A percentile compares a stretch with the other conserved stretches of the same genome.
phyloP scores from a whole-genome alignment of 2,888 invertebrate genomes.

The Coleophora flavipennella region DNA sequence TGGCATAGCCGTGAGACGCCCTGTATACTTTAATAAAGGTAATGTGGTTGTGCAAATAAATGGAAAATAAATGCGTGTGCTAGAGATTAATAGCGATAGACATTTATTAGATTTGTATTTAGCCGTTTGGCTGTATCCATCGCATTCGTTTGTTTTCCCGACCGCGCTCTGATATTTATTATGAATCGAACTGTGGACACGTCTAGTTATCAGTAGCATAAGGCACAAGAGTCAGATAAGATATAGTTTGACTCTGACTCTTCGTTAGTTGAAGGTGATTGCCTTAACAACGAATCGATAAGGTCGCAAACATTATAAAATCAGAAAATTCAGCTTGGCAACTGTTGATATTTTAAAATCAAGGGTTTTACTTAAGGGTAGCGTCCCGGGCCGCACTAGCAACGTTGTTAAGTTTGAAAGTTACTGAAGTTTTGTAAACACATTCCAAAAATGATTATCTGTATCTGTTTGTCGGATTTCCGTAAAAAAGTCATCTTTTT shows the following conservation, averaged over 20 bases:
- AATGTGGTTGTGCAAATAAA: neutral
- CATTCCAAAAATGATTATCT: too few species aligned
- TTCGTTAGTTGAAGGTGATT: conserved; percentile 50
- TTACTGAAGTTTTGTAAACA: too few species aligned
- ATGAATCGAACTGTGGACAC: conserved; percentile 30
- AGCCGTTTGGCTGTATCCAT: too few species aligned
- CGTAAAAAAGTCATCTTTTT: too few species aligned
- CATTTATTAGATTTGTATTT: conserved; percentile 13
- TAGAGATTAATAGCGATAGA: conserved; percentile 13
- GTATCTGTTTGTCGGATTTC: too few species aligned
- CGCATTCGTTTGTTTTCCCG: conserved; percentile 22
- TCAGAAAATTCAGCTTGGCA: neutral
- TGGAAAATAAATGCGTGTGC: conserved; percentile 6
- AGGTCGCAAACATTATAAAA: neutral
- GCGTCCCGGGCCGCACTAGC: too few species aligned
- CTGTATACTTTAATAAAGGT: neutral
- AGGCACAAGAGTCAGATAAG: conserved; percentile 49
- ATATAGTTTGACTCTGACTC: conserved; percentile 45
- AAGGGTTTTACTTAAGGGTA: too few species aligned
- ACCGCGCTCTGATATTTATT: conserved; percentile 31
- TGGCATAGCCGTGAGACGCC: too few species aligned
- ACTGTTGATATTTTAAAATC: too few species aligned
- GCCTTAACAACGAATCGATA: conserved; percentile 18
- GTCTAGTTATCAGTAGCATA: conserved; percentile 43
- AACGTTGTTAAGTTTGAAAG: too few species aligned